Evolutionary conservation across 2,113 vertebrate genomes (phyloP).

Genomic region (Callionymus lyra): DNA sequence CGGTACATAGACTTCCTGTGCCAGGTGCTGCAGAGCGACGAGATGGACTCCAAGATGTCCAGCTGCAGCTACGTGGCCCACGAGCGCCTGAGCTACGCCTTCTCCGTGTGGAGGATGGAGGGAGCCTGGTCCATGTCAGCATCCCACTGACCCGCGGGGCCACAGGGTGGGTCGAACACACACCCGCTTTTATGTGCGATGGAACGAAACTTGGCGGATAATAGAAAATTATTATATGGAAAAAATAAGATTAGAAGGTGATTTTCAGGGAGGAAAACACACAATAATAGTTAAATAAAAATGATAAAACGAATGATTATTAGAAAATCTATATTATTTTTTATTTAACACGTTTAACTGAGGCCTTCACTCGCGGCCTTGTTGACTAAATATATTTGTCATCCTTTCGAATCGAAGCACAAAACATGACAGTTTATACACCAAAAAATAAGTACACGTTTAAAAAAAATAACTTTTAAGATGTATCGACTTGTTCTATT

Average conservation of each 20-base stretch:
- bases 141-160: conserved; percentile 59
- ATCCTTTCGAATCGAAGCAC: no score
- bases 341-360: no score
- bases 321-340: no score
- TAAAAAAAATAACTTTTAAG: no score
- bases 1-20: conserved; percentile 75
- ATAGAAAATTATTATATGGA: no score
- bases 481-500: no score
- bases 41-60: conserved; percentile 79
- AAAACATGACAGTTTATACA: no score
- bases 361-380: no score
- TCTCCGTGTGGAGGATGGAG: conserved; percentile 79
- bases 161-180: conserved; percentile 55
- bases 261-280: neutral
- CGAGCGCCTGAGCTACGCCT: conserved; percentile 76
- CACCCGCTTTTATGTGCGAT: neutral
- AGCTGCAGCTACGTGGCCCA: conserved; percentile 78
- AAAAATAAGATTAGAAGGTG: neutral
- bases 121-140: conserved; percentile 78
- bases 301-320: neutral
- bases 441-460: no score
- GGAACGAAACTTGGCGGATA: neutral
- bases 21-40: conserved; percentile 77
- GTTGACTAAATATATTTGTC: no score
- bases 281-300: neutral